A percentile compares a stretch with the other conserved stretches of the same genome.
phyloP scores from a whole-genome alignment of 1,140 invertebrate species.

The Streblospio benedicti region DNA sequence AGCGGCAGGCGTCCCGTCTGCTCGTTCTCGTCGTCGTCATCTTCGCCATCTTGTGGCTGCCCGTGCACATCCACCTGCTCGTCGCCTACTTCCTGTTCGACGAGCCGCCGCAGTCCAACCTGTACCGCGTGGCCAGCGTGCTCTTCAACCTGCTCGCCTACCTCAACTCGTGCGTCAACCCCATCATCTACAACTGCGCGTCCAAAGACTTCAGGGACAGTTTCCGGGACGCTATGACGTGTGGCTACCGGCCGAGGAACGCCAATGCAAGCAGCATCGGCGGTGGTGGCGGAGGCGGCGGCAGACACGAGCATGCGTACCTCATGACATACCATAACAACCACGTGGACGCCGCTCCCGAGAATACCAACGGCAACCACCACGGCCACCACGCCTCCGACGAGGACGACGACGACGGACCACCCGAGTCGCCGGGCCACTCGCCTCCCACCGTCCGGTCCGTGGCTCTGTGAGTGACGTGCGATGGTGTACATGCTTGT shows the following conservation, averaged over 20 bases:
- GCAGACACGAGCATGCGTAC: too few relatives aligned
- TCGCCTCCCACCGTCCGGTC: too few relatives aligned
- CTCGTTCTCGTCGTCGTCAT: constrained; percentile 82
- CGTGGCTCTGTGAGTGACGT: too few relatives aligned
- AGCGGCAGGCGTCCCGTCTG: constrained; percentile 79
- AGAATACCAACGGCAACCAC: too few relatives aligned
- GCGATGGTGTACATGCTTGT: too few relatives aligned
- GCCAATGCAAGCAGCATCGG: too few relatives aligned
- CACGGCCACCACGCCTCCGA: too few relatives aligned
- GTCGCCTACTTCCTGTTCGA: constrained; percentile 38
- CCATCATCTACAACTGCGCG: constrained; percentile 18
- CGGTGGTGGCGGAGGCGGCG: too few relatives aligned
- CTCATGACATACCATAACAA: too few relatives aligned
- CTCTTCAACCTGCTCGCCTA: constrained; percentile 18
- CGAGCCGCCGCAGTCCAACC: background rate
- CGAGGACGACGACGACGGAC: too few relatives aligned
- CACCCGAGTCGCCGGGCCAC: too few relatives aligned
- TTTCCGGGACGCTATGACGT: constrained; percentile 5
- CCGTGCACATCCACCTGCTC: constrained; percentile 61
- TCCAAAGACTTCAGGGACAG: constrained; percentile 19
- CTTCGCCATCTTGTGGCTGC: constrained; percentile 85
- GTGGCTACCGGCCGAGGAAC: background rate
- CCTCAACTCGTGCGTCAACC: constrained; percentile 20
- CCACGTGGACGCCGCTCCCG: too few relatives aligned
- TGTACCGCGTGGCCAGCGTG: background rate